A percentile compares a stretch with the other conserved stretches of the same genome.
Evolutionary conservation across 2,888 invertebrate genomes (phyloP).

Genomic region (Papilio demoleus): DNA sequence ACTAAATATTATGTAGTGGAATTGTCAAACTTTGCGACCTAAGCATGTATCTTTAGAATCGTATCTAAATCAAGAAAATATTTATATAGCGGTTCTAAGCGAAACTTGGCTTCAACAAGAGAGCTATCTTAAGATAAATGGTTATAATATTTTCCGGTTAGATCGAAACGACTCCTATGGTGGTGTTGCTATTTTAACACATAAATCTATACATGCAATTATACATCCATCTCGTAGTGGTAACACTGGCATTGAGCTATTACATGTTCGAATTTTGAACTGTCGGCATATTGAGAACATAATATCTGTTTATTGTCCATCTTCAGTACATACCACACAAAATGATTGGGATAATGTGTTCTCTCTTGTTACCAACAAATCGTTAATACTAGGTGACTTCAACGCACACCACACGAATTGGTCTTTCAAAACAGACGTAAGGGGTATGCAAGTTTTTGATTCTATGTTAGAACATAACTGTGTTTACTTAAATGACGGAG

Average conservation of each 20-base stretch:
- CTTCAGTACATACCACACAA: conserved; percentile 32
- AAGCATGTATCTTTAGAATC: conserved; percentile 43
- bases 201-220: conserved; percentile 44
- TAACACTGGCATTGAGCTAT: neutral
- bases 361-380: conserved; percentile 35
- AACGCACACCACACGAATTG: conserved; percentile 49
- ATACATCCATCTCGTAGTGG: neutral
- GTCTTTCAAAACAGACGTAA: conserved; percentile 46
- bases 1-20: conserved; percentile 47
- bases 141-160: conserved; percentile 45
- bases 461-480: conserved; percentile 34
- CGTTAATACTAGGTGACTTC: conserved; percentile 47
- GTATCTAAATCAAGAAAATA: conserved; percentile 44
- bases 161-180: conserved; percentile 48
- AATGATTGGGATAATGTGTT: conserved; percentile 47
- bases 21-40: conserved; percentile 48
- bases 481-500: conserved; percentile 24
- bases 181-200: conserved; percentile 47
- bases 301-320: conserved; percentile 47
- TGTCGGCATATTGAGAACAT: conserved; percentile 41
- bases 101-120: conserved; percentile 49
- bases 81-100: conserved; percentile 46
- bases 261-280: neutral
- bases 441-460: conserved; percentile 47
- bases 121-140: conserved; percentile 38